Percentiles rank a stretch among this genome's conserved stretches.
phyloP scores from a whole-genome alignment of 1,140 invertebrate genomes.

The Neuroterus valhalla region DNA sequence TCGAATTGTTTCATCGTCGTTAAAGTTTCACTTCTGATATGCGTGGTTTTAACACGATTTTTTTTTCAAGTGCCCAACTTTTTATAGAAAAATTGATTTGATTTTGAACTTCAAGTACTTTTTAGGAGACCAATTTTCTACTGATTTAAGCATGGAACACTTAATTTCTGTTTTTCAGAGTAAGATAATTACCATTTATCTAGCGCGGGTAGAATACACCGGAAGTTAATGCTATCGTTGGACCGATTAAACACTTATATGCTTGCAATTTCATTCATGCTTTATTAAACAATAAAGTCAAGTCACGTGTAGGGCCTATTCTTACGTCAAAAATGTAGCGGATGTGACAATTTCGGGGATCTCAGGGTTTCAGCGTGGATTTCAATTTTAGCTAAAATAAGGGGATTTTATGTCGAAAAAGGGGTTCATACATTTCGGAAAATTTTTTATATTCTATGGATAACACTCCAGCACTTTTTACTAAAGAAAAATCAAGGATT shows the following conservation, averaged over 20 bases:
- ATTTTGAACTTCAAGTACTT: not conserved
- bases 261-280: constrained; percentile 19
- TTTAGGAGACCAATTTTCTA: not conserved
- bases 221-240: constrained; percentile 6
- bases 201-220: constrained; percentile 15
- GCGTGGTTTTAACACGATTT: no score
- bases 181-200: constrained; percentile 20
- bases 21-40: no score
- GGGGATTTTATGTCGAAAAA: no score
- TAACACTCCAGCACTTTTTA: no score
- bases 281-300: constrained; percentile 4
- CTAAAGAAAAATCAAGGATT: no score
- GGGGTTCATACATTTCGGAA: no score
- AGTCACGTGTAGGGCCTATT: not conserved
- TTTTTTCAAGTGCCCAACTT: no score
- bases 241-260: constrained; percentile 15
- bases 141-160: not conserved
- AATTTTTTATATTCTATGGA: no score
- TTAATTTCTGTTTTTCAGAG: not conserved
- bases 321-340: no score
- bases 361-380: no score
- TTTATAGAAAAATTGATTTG: not conserved
- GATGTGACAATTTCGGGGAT: not conserved
- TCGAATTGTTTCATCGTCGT: no score
- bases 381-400: no score